Evolutionary conservation across 2,797 vertebrate genomes (phyloP).

Genomic region (Anas capensis): DNA sequence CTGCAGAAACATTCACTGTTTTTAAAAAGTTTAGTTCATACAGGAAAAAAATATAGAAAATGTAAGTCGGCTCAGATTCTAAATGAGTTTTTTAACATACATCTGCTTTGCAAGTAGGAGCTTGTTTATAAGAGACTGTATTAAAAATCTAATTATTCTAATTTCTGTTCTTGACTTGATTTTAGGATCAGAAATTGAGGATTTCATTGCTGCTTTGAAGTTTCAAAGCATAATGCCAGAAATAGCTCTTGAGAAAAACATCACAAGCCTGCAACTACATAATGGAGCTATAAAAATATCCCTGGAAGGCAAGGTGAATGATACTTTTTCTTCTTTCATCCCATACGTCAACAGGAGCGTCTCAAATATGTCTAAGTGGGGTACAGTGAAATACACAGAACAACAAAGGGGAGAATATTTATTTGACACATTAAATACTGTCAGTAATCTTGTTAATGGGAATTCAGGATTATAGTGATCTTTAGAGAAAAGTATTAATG

Average conservation of each 20-base stretch:
- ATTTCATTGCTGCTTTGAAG: constrained; percentile 86
- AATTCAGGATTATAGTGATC: background rate
- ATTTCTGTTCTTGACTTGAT: background rate
- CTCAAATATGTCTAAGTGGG: background rate
- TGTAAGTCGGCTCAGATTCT: background rate
- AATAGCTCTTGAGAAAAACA: constrained; percentile 78
- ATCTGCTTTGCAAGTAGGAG: background rate
- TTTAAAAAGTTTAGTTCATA: background rate
- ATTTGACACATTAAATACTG: fast-evolving
- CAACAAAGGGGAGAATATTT: background rate
- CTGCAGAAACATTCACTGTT: fast-evolving
- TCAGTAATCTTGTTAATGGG: background rate
- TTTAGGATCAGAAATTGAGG: constrained; percentile 86
- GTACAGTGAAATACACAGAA: background rate
- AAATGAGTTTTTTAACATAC: background rate
- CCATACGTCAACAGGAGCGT: background rate
- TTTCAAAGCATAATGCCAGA: constrained; percentile 87
- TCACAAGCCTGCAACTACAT: constrained; percentile 82
- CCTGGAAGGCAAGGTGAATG: constrained; percentile 82
- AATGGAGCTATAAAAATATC: constrained; percentile 89
- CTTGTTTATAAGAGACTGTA: background rate
- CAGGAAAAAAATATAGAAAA: background rate
- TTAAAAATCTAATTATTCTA: background rate
- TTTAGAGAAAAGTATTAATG: background rate
- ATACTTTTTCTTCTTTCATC: background rate